Evolutionary conservation across 2,113 vertebrate species (phyloP).

Genomic region (Hemiscyllium ocellatum): DNA sequence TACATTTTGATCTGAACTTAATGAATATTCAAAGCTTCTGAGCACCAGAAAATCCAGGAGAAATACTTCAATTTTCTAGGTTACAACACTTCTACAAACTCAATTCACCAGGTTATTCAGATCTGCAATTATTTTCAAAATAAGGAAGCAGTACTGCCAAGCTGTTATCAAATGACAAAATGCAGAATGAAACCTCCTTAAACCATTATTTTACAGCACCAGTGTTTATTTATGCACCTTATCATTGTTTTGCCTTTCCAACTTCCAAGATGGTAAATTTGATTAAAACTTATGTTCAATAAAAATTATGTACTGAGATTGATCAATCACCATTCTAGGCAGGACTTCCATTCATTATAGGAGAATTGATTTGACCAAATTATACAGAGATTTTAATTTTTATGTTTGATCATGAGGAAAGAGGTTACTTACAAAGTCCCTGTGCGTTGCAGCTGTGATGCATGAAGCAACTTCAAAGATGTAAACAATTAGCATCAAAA

Average conservation of each 20-base stretch:
- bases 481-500: constrained; percentile 66
- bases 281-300: background rate
- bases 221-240: background rate
- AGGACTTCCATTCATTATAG: background rate
- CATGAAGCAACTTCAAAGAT: constrained; percentile 69
- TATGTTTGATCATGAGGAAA: background rate
- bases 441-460: constrained; percentile 61
- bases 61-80: background rate
- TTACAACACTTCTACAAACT: background rate
- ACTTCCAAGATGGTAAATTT: background rate
- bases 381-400: background rate
- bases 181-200: background rate
- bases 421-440: constrained; percentile 62
- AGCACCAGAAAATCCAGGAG: background rate
- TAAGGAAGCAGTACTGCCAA: too few species aligned
- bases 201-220: background rate
- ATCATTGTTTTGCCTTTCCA: background rate
- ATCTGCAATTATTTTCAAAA: too few species aligned
- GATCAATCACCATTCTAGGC: background rate
- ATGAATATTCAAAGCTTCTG: background rate
- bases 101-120: background rate
- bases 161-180: background rate
- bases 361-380: background rate
- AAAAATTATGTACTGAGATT: background rate
- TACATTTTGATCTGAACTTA: too few species aligned